Base-by-base conservation (phyloP, 2,888 invertebrate species). In the Acrobasis repandana region DNA sequence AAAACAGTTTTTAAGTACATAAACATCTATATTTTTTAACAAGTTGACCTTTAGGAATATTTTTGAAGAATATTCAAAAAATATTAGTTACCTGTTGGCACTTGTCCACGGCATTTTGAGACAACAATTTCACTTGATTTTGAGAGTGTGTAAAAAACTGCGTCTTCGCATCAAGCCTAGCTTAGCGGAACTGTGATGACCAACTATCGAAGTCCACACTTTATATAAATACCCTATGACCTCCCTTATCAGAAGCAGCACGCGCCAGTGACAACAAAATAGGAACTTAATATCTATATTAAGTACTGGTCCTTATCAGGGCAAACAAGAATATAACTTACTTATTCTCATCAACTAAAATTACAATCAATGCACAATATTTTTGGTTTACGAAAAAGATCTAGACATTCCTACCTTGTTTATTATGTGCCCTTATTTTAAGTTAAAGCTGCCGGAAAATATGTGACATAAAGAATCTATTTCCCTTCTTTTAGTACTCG, bases 81-180 rank as follows among this genome's bases (percentile, higher is more conserved):
- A 5, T 28, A 28, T 28, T 43, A 36, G 18, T n/a, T 85, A 91
- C 92, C 92, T 91, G 88, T 92, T 92, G 61, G 86, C 85, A 77
- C 90, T 91, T 62, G 91, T 86, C 92, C 92, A 92, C 74, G 92
- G 92, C 91, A 92, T 92, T 73, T 82, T 82, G 63, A 47, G 63
- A 61, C 58, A 58, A 67, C 65, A 67, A 73, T 71, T 75, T 85
- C 88, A 90, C 85, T 90, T 90, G 67, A 90, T 89, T 83, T 89
- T 89, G 61, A 90, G 77, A 38, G 86, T 85, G 71, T 90, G 86
- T 70, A 90, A 77, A 76, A 89, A 90, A 74, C 88, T 77, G 69
- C 91, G 88, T 72, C 86, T 77, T 62, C 70, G 76, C 87, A 88
- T 89, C 72, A 68, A 81, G 75, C 71, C 72, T 64, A 64, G 67